These are phyloP conservation scores for Cliona cf. orientalis DNA, from an alignment of 37 sponge, comb jelly and placozoan genomes.

Conservation along the genomic window DNA sequence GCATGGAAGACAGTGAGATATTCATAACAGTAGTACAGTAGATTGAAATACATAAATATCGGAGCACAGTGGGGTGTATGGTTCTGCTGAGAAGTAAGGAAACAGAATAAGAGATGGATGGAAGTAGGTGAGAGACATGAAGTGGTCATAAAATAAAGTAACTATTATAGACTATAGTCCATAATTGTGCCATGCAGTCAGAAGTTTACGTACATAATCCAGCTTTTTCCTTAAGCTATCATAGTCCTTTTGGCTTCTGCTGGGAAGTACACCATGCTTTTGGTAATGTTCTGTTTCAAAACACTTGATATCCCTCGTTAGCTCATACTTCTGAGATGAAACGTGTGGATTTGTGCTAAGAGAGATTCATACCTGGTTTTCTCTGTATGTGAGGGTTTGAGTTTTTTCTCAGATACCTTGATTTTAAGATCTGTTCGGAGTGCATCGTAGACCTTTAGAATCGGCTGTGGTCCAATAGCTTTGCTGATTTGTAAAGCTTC, in stretches of 20 bases:
- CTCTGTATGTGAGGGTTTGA: neutral
- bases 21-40: too few species aligned
- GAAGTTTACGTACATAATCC: neutral
- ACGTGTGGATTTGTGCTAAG: neutral
- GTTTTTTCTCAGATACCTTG: neutral
- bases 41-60: too few species aligned
- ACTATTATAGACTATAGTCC: neutral
- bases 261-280: neutral
- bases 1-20: too few species aligned
- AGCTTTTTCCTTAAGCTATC: neutral
- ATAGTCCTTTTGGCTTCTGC: neutral
- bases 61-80: too few species aligned
- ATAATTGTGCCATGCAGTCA: neutral
- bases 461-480: neutral
- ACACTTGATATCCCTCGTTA: neutral
- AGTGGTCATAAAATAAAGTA: too few species aligned
- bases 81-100: too few species aligned
- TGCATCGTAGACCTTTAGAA: neutral
- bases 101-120: too few species aligned
- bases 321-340: neutral
- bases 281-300: neutral
- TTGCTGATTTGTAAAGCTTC: neutral
- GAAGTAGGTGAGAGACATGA: too few species aligned
- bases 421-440: neutral
- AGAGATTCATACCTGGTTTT: neutral